Evolutionary conservation across 2,797 vertebrate species (phyloP).

Genomic region (Clamator glandarius): DNA sequence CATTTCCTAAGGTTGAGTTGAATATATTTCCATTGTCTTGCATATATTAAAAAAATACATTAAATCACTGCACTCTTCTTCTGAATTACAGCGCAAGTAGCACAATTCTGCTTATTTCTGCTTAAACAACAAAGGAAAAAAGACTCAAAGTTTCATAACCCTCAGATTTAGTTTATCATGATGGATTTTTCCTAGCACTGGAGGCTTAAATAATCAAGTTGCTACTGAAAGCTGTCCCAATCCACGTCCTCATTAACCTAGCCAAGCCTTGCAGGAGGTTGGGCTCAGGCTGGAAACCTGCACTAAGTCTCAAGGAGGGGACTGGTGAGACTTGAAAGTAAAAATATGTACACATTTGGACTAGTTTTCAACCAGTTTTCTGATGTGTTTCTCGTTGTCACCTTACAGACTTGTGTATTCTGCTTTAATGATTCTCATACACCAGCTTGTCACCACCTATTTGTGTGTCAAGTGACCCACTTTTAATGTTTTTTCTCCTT

Average conservation of each 20-base stretch:
- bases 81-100: background rate
- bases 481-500: constrained; percentile 1
- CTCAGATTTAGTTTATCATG: background rate
- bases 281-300: background rate
- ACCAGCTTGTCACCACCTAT: background rate
- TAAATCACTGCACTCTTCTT: background rate
- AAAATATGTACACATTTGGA: constrained; percentile 3
- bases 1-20: background rate
- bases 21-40: background rate
- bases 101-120: background rate
- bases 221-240: background rate
- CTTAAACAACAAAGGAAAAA: background rate
- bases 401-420: background rate
- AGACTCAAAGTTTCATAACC: background rate
- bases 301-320: background rate
- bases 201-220: background rate
- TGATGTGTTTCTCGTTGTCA: constrained; percentile 17
- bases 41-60: background rate
- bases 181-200: background rate
- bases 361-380: constrained; percentile 15
- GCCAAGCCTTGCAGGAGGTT: background rate
- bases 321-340: background rate
- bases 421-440: background rate
- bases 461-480: background rate
- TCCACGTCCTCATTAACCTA: background rate